Percentiles rank a stretch among this genome's conserved stretches.
These are phyloP conservation scores for Musca domestica DNA, from an alignment of 1,140 invertebrate species.

Conservation along the genomic window DNA sequence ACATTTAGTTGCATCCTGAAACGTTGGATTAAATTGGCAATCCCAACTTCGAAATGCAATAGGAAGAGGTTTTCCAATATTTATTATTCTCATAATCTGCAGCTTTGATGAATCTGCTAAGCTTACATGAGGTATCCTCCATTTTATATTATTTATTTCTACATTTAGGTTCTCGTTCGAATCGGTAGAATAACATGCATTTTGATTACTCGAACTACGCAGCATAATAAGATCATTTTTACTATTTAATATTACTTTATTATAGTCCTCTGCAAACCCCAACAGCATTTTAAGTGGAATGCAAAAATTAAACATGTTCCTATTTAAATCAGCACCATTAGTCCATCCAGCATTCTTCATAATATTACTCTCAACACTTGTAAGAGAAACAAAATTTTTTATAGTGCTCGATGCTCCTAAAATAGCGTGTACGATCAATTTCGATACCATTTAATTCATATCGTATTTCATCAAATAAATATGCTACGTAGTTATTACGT, in stretches of 20 bases:
- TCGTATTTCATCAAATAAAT: slow-evolving; percentile 55
- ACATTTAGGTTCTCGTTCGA: slow-evolving; percentile 27
- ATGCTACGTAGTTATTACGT: slow-evolving; percentile 48
- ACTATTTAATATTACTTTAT: slow-evolving; percentile 53
- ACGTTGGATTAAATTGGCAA: slow-evolving; percentile 11
- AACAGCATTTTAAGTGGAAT: slow-evolving; percentile 51
- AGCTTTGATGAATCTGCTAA: slow-evolving; percentile 8
- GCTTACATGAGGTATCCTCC: slow-evolving; percentile 25
- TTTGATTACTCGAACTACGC: slow-evolving; percentile 39
- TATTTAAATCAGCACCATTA: not conserved
- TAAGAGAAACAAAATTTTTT: slow-evolving; percentile 42
- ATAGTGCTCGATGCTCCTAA: no score
- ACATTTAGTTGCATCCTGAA: not conserved
- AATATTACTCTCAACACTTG: not conserved
- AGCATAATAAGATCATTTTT: slow-evolving; percentile 55
- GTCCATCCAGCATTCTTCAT: slow-evolving; percentile 1
- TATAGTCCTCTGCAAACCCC: slow-evolving; percentile 56
- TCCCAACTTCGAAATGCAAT: slow-evolving; percentile 25
- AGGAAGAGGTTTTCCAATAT: not conserved
- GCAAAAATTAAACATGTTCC: slow-evolving; percentile 46
- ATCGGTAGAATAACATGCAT: slow-evolving; percentile 25
- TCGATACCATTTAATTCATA: slow-evolving; percentile 54
- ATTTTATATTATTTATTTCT: slow-evolving; percentile 31
- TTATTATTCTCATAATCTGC: slow-evolving; percentile 7
- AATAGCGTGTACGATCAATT: slow-evolving; percentile 53